These are phyloP conservation scores for Eriocheir sinensis DNA, from an alignment of 1,140 invertebrate species.

Conservation along the genomic window DNA sequence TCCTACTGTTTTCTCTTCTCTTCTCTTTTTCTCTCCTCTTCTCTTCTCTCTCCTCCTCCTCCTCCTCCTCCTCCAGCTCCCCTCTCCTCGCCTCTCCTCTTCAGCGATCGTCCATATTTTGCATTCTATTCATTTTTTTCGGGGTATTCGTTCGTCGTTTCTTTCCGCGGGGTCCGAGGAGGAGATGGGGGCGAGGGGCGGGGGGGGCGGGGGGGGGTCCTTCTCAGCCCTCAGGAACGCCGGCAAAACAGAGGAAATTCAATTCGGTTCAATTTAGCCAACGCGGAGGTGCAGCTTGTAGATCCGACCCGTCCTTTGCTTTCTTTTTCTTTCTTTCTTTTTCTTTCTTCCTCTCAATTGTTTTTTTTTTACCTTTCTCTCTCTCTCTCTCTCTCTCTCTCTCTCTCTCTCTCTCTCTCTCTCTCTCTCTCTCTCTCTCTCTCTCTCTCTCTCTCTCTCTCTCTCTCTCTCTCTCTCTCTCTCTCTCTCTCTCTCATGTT, in stretches of 20 bases:
- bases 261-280: no score
- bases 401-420: constrained; percentile 51
- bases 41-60: not conserved
- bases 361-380: not conserved
- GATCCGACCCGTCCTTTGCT: no score
- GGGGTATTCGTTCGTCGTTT: no score
- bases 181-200: no score
- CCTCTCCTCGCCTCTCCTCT: no score
- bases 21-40: not conserved
- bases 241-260: no score
- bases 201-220: no score
- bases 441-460: not conserved
- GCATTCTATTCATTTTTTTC: no score
- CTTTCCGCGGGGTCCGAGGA: no score
- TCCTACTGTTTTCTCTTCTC: not conserved
- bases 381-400: constrained; percentile 9
- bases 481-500: constrained; percentile 24
- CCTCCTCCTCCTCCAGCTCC: not conserved
- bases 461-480: not conserved
- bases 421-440: not conserved
- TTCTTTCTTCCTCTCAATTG: not conserved
- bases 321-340: not conserved
- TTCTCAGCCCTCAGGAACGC: no score
- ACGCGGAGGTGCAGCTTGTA: no score
- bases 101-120: no score